These are phyloP conservation scores for Pristiophorus japonicus DNA, from an alignment of 2,113 vertebrate genomes.

Conservation along the genomic window DNA sequence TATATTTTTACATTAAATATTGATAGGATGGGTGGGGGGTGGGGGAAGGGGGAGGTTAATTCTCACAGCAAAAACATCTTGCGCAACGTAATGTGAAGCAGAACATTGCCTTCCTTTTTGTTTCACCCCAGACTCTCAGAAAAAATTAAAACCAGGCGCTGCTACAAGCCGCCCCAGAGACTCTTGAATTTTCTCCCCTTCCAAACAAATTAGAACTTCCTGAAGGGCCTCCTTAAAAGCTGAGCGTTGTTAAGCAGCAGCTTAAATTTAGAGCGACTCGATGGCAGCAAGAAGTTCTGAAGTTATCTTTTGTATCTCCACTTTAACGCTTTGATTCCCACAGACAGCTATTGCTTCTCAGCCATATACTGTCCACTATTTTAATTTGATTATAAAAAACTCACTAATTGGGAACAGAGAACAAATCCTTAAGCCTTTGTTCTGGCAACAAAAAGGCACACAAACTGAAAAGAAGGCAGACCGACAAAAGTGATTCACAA, in stretches of 20 bases:
- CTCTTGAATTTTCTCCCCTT: not conserved
- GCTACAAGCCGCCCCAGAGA: not conserved
- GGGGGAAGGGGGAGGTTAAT: not conserved
- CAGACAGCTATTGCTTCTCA: constrained; percentile 28
- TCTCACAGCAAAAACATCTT: not conserved
- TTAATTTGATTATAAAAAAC: not conserved
- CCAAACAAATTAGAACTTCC: not conserved
- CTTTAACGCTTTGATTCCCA: not conserved
- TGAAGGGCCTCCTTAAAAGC: constrained; percentile 1
- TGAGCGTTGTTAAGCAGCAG: not conserved
- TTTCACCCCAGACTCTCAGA: not conserved
- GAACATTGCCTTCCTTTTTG: not conserved
- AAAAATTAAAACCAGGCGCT: constrained; percentile 15
- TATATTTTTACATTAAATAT: not conserved
- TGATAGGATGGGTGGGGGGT: not conserved
- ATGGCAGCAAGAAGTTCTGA: not conserved
- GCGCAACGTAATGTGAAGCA: not conserved
- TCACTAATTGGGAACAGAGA: constrained; percentile 4
- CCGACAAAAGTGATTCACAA: not conserved
- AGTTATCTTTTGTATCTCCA: not conserved
- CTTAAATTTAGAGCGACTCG: not conserved
- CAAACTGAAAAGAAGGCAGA: not conserved
- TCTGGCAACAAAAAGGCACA: not conserved
- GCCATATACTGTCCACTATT: not conserved
- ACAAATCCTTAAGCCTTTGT: not conserved